Conservation (phyloP, 2,888 invertebrate genomes). For the Bimastos eiseni region DNA sequence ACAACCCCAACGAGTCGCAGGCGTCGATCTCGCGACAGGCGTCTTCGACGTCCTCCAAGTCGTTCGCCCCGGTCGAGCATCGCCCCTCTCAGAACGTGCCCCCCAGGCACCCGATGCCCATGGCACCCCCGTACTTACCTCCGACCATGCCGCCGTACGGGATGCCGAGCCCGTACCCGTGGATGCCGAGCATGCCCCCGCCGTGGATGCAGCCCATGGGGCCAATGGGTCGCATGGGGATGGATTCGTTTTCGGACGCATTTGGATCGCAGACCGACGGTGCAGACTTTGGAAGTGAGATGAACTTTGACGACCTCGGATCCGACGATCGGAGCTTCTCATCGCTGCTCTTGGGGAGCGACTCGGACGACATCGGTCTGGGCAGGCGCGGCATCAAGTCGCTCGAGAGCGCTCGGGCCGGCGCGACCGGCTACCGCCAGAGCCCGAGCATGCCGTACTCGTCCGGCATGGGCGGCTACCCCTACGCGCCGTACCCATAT, state of each 20-base stretch:
- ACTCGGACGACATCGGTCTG: conserved; percentile 24
- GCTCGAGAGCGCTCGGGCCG: background rate
- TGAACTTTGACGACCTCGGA: conserved; percentile 17
- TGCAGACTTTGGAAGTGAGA: conserved; percentile 14
- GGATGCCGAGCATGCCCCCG: conserved; percentile 31
- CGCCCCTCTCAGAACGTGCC: background rate
- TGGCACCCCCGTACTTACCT: conserved; percentile 35
- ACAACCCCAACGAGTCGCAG: background rate
- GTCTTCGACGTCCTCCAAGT: background rate
- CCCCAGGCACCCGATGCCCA: conserved; percentile 24
- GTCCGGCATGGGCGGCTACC: conserved; percentile 28
- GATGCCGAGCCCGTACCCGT: conserved; percentile 32
- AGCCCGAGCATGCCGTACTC: conserved; percentile 26
- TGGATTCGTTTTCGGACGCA: conserved; percentile 9
- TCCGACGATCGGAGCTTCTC: conserved; percentile 33
- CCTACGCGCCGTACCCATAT: conserved; percentile 31
- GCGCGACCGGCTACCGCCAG: conserved; percentile 28
- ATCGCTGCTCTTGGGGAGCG: conserved; percentile 31
- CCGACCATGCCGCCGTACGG: conserved; percentile 28
- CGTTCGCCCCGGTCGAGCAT: background rate
- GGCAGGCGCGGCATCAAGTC: background rate
- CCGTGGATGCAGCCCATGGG: conserved; percentile 31
- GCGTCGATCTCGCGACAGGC: background rate
- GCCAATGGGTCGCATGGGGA: conserved; percentile 25
- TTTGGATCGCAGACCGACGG: background rate